phyloP scores from a whole-genome alignment of 2,113 vertebrate species.

The Uria lomvia region DNA sequence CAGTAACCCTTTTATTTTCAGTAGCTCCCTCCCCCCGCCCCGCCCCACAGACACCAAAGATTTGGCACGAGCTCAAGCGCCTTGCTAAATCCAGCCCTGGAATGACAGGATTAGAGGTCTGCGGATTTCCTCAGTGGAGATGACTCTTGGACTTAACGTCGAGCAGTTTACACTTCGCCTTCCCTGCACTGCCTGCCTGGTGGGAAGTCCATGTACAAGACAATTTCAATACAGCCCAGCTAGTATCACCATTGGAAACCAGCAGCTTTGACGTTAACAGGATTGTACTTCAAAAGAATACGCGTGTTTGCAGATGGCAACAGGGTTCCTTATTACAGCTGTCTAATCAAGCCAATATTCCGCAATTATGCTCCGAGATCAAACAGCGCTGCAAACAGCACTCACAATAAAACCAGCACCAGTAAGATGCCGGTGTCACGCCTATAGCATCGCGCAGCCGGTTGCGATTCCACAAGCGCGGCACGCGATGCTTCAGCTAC shows the following conservation, averaged over 20 bases:
- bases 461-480: rapidly evolving
- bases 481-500: rapidly evolving
- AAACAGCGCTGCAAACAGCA: background rate
- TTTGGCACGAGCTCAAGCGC: rapidly evolving
- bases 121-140: background rate
- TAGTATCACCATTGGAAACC: constrained; percentile 52
- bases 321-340: constrained; percentile 51
- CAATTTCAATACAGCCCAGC: constrained; percentile 18
- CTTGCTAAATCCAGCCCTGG: background rate
- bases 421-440: background rate
- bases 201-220: constrained; percentile 27
- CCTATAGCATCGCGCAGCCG: rapidly evolving
- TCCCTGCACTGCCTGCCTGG: constrained; percentile 3
- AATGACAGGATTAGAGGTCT: background rate
- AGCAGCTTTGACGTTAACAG: constrained; percentile 43
- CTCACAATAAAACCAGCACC: background rate
- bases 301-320: constrained; percentile 28
- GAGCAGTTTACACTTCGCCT: background rate
- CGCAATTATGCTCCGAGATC: background rate
- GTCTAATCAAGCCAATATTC: constrained; percentile 21
- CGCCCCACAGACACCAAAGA: background rate
- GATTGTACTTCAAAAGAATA: constrained; percentile 38
- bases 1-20: background rate
- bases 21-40: background rate
- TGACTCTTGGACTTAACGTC: background rate